Percentiles rank a stretch among this genome's conserved stretches.
These are phyloP conservation scores for Lophius piscatorius DNA, from an alignment of 2,113 vertebrate species.

Conservation along the genomic window DNA sequence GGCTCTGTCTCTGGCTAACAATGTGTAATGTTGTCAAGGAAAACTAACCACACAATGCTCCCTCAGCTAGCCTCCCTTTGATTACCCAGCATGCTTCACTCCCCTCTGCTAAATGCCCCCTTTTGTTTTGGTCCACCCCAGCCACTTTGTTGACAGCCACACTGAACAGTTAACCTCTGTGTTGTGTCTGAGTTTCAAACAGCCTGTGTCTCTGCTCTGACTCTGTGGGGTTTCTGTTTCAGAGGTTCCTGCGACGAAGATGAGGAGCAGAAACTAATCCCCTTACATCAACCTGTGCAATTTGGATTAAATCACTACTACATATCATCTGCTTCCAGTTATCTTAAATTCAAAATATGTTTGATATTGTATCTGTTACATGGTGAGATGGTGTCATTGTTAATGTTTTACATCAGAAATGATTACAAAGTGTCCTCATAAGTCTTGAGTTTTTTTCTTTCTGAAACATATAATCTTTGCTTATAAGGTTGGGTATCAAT, in stretches of 20 bases:
- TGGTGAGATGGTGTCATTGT: too few relatives aligned
- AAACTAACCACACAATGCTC: constrained; percentile 50
- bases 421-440: too few relatives aligned
- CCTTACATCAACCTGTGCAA: neutral
- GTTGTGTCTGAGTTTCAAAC: constrained; percentile 3
- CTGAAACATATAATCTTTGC: too few relatives aligned
- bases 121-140: constrained; percentile 52
- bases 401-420: too few relatives aligned
- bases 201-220: neutral
- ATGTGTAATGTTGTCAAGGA: constrained; percentile 64
- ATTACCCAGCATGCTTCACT: constrained; percentile 70
- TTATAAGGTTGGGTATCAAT: too few relatives aligned
- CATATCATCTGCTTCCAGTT: too few relatives aligned
- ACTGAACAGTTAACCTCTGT: constrained; percentile 8
- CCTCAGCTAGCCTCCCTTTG: constrained; percentile 53
- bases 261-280: neutral
- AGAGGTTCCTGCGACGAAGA: constrained; percentile 61
- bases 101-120: constrained; percentile 45
- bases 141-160: constrained; percentile 54
- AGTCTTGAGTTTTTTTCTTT: too few relatives aligned
- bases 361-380: too few relatives aligned
- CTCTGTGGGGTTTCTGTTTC: constrained; percentile 28
- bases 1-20: constrained; percentile 65
- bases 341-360: too few relatives aligned
- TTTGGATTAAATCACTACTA: too few relatives aligned